A percentile compares a stretch with the other conserved stretches of the same genome.
These are phyloP conservation scores for Pelosia muscerda DNA, from an alignment of 2,888 invertebrate genomes.

Conservation along the genomic window DNA sequence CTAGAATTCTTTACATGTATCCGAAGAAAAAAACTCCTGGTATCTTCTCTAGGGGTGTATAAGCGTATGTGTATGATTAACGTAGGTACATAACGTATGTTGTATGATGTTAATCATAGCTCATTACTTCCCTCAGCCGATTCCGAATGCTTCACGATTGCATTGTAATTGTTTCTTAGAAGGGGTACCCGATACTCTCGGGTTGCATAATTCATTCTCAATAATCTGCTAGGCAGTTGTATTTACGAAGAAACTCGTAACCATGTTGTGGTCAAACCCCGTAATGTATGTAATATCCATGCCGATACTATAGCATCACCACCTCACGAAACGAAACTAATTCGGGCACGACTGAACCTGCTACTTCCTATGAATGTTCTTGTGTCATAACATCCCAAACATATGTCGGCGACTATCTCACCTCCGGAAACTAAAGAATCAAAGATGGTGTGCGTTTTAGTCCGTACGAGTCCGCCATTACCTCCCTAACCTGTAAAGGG, in stretches of 20 bases:
- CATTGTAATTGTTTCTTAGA: slow-evolving; percentile 59
- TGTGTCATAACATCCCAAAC: not conserved
- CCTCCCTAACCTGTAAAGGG: too few relatives aligned
- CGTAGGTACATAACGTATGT: slow-evolving; percentile 50
- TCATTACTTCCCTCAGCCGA: slow-evolving; percentile 57
- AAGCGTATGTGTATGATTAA: slow-evolving; percentile 45
- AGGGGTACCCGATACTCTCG: slow-evolving; percentile 46
- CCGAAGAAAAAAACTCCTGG: not conserved
- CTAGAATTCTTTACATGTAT: not conserved
- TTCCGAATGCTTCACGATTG: slow-evolving; percentile 56
- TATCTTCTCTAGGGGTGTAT: not conserved
- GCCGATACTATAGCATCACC: not conserved
- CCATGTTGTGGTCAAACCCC: not conserved
- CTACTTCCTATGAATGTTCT: not conserved
- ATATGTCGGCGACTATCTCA: too few relatives aligned
- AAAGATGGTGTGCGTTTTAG: too few relatives aligned
- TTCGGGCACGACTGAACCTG: not conserved
- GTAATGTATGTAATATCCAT: not conserved
- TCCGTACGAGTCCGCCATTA: too few relatives aligned
- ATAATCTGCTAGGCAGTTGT: slow-evolving; percentile 9
- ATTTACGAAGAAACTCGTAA: not conserved
- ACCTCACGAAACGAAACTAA: not conserved
- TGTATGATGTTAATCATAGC: slow-evolving; percentile 57
- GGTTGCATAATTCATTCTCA: slow-evolving; percentile 38
- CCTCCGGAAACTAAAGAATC: too few relatives aligned